These are phyloP conservation scores for Penaeus monodon DNA, from an alignment of 2,888 invertebrate genomes.

Conservation along the genomic window DNA sequence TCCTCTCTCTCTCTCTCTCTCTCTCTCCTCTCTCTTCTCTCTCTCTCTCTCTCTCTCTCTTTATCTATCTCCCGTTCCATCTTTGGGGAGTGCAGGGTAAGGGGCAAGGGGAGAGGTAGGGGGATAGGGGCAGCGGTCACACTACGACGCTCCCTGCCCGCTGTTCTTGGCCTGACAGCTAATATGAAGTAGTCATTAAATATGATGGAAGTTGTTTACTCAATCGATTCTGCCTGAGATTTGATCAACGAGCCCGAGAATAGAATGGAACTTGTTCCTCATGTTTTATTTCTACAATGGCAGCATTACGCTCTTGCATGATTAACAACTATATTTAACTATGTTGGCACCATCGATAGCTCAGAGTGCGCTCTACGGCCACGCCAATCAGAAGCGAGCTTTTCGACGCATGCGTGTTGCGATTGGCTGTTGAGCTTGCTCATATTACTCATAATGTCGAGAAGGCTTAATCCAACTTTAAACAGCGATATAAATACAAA, in stretches of 20 bases:
- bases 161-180: conserved; percentile 22
- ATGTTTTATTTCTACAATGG: conserved; percentile 37
- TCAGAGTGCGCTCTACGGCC: conserved; percentile 29
- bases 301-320: conserved; percentile 46
- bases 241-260: conserved; percentile 45
- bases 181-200: conserved; percentile 50
- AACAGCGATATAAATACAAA: conserved; percentile 51
- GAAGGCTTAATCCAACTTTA: conserved; percentile 53
- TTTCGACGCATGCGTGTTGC: conserved; percentile 37
- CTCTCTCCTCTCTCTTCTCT: not conserved
- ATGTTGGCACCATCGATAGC: conserved; percentile 39
- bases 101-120: not conserved
- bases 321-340: conserved; percentile 54
- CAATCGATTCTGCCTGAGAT: conserved; percentile 31
- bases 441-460: conserved; percentile 48
- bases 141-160: too few relatives aligned
- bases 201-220: conserved; percentile 43
- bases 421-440: conserved; percentile 29
- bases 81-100: not conserved
- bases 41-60: not conserved
- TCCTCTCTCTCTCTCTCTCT: not conserved
- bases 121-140: not conserved
- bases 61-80: not conserved
- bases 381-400: conserved; percentile 33
- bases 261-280: conserved; percentile 29